A percentile compares a stretch with the other conserved stretches of the same genome.
phyloP scores from a whole-genome alignment of 1,140 invertebrate species.

The Scaptodrosophila lebanonensis region DNA sequence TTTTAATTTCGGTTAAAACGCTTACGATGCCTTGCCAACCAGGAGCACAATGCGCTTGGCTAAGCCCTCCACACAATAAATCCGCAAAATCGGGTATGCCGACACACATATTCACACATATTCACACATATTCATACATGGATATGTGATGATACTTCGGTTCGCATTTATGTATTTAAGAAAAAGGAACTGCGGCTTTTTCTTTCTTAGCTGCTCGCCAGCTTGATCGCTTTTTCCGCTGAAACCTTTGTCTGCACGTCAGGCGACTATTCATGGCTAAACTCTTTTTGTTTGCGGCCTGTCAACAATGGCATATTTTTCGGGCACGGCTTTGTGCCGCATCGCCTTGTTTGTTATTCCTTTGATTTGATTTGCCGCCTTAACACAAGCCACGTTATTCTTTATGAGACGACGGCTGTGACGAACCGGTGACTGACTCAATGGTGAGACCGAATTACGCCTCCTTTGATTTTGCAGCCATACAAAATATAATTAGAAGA shows the following conservation, averaged over 20 bases:
- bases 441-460: constrained; percentile 73
- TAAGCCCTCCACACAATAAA: constrained; percentile 52
- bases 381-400: constrained; percentile 34
- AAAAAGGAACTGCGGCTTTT: constrained; percentile 14
- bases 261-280: constrained; percentile 9
- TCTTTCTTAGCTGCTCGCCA: constrained; percentile 41
- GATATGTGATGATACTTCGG: constrained; percentile 24
- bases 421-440: constrained; percentile 14
- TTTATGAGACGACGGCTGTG: constrained; percentile 17
- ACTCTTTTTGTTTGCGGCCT: constrained; percentile 57
- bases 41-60: constrained; percentile 31
- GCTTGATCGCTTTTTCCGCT: constrained; percentile 75
- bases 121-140: neutral
- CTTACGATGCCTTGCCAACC: constrained; percentile 53
- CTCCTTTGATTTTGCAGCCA: constrained; percentile 61
- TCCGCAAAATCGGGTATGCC: constrained; percentile 15
- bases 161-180: constrained; percentile 32
- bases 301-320: constrained; percentile 30
- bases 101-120: neutral
- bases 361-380: constrained; percentile 74
- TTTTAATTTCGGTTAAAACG: constrained; percentile 68
- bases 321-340: constrained; percentile 10
- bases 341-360: constrained; percentile 62
- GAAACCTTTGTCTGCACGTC: constrained; percentile 45
- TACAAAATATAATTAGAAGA: constrained; percentile 70